Evolutionary conservation across 2,888 invertebrate genomes (phyloP).

Genomic region (Polydrusus cervinus): DNA sequence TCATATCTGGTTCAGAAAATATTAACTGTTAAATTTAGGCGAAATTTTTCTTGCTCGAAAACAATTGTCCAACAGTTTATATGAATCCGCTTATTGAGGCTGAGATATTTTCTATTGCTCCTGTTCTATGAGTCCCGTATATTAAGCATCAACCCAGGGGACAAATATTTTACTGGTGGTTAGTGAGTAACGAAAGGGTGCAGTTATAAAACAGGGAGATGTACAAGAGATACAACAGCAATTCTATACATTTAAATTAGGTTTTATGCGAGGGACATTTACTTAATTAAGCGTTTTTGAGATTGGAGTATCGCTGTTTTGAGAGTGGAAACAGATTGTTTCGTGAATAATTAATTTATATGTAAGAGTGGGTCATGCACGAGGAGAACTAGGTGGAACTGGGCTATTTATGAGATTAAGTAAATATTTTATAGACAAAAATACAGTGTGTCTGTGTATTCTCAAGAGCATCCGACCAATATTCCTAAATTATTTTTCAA

Average conservation of each 20-base stretch:
- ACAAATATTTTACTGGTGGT: constrained; percentile 68
- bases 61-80: no score
- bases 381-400: background rate
- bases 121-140: constrained; percentile 34
- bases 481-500: no score
- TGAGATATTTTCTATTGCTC: constrained; percentile 18
- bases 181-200: constrained; percentile 47
- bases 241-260: constrained; percentile 72
- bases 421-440: no score
- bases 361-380: constrained; percentile 7
- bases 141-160: constrained; percentile 63
- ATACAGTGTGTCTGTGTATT: no score
- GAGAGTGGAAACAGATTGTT: constrained; percentile 41
- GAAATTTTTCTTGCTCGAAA: no score
- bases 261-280: constrained; percentile 62
- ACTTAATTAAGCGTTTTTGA: constrained; percentile 49
- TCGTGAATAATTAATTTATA: constrained; percentile 46
- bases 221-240: constrained; percentile 69
- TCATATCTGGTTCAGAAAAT: no score
- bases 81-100: no score
- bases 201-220: constrained; percentile 57
- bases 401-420: no score
- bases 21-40: no score
- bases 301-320: constrained; percentile 45
- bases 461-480: no score